phyloP scores from a whole-genome alignment of 1,140 invertebrate species.

The Drosophila repleta region DNA sequence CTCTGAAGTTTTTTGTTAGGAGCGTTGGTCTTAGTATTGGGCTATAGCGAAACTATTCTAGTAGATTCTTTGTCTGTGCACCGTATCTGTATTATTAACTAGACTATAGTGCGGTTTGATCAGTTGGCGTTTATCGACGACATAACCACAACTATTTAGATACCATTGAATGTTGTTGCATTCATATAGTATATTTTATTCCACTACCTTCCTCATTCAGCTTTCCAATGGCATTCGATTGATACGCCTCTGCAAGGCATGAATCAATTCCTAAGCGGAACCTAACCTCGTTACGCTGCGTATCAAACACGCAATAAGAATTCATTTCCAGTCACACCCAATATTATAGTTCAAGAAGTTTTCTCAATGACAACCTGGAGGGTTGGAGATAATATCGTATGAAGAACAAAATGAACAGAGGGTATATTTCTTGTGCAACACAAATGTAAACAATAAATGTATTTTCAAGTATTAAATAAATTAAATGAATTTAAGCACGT shows the following conservation, averaged over 20 bases:
- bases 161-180: too few relatives aligned
- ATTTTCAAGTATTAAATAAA: constrained; percentile 82
- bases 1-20: not conserved
- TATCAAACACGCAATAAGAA: constrained; percentile 65
- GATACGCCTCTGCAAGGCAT: not conserved
- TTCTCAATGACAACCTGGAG: constrained; percentile 17
- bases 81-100: not conserved
- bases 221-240: not conserved
- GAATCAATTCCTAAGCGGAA: not conserved
- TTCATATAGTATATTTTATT: not conserved
- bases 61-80: not conserved
- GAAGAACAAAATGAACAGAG: constrained; percentile 7
- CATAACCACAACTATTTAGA: too few relatives aligned
- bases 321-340: constrained; percentile 72
- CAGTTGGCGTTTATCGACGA: too few relatives aligned
- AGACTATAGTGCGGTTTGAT: too few relatives aligned
- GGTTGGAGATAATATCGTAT: constrained; percentile 32
- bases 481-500: constrained; percentile 79
- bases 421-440: constrained; percentile 42
- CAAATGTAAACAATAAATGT: constrained; percentile 73
- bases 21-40: not conserved
- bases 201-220: not conserved
- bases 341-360: constrained; percentile 20
- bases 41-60: not conserved
- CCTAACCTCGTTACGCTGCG: constrained; percentile 58